phyloP scores from a whole-genome alignment of 2,113 vertebrate genomes.

The Anoura caudifer region DNA sequence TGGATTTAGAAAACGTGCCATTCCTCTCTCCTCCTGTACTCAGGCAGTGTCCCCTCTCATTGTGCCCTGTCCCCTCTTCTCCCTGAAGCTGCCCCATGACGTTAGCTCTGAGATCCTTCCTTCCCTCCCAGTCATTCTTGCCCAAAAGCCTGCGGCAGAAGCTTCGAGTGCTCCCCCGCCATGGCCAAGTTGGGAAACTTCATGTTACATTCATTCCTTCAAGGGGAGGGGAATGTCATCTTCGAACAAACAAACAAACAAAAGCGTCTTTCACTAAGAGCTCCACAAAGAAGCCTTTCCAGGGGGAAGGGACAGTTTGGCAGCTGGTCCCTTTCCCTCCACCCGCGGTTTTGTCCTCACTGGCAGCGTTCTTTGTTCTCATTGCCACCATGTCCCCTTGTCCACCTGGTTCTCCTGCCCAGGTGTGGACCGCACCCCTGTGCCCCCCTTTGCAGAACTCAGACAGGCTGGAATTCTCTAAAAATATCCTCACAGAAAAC shows the following conservation, averaged over 20 bases:
- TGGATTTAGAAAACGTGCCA: background rate
- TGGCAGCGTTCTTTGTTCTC: background rate
- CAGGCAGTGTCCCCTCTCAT: rapidly evolving
- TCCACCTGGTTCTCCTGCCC: background rate
- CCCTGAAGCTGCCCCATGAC: background rate
- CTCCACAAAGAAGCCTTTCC: background rate
- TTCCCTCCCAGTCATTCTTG: background rate
- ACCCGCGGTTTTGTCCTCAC: background rate
- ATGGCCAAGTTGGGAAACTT: background rate
- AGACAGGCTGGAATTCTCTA: slow-evolving; percentile 62
- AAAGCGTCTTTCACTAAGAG: slow-evolving; percentile 1
- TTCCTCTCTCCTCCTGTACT: background rate
- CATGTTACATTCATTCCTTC: background rate
- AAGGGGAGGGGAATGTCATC: background rate
- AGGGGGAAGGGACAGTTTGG: background rate
- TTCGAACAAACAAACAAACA: slow-evolving; percentile 32
- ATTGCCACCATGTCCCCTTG: background rate
- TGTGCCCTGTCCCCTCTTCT: too few relatives aligned
- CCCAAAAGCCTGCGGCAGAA: background rate
- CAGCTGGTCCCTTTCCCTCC: background rate
- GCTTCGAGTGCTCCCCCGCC: background rate
- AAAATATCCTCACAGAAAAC: slow-evolving; percentile 46
- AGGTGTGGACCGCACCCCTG: background rate
- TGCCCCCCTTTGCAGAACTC: background rate
- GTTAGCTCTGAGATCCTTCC: background rate